A percentile compares a stretch with the other conserved stretches of the same genome.
phyloP scores from a whole-genome alignment of 2,797 vertebrate genomes.

The Hippoglossus hippoglossus region DNA sequence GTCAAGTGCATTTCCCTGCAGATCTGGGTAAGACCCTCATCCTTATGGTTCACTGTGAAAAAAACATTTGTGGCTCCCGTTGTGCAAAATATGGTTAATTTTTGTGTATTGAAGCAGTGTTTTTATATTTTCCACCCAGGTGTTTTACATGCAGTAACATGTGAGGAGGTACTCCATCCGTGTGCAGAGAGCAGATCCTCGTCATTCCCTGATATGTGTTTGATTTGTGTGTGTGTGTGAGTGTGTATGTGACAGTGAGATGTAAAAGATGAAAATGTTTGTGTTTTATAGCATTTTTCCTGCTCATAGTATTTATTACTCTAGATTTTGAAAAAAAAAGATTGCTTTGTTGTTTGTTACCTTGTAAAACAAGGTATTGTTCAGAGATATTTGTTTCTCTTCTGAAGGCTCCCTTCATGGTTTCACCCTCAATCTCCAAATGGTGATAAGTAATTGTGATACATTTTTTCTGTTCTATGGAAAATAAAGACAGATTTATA shows the following conservation, averaged over 20 bases:
- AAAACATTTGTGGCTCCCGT: slow-evolving; percentile 20
- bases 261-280: slow-evolving; percentile 51
- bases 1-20: slow-evolving; percentile 30
- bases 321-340: slow-evolving; percentile 76
- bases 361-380: slow-evolving; percentile 75
- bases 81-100: slow-evolving; percentile 35
- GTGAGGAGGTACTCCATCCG: slow-evolving; percentile 54
- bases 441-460: slow-evolving; percentile 72
- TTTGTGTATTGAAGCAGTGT: slow-evolving; percentile 45
- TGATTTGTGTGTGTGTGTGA: slow-evolving; percentile 23
- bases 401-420: slow-evolving; percentile 58
- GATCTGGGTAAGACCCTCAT: slow-evolving; percentile 10
- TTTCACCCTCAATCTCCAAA: slow-evolving; percentile 64
- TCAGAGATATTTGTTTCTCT: slow-evolving; percentile 65
- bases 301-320: slow-evolving; percentile 85
- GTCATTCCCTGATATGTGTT: slow-evolving; percentile 56
- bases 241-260: slow-evolving; percentile 37
- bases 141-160: slow-evolving; percentile 73
- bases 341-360: slow-evolving; percentile 73
- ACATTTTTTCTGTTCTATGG: slow-evolving; percentile 67
- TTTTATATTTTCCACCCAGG: slow-evolving; percentile 43
- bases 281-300: slow-evolving; percentile 68
- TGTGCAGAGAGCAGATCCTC: slow-evolving; percentile 48
- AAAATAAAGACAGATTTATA: slow-evolving; percentile 79
- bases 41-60: slow-evolving; percentile 32